Conservation (phyloP, 2,797 vertebrate species). For the Chaetodon trifasciatus region DNA sequence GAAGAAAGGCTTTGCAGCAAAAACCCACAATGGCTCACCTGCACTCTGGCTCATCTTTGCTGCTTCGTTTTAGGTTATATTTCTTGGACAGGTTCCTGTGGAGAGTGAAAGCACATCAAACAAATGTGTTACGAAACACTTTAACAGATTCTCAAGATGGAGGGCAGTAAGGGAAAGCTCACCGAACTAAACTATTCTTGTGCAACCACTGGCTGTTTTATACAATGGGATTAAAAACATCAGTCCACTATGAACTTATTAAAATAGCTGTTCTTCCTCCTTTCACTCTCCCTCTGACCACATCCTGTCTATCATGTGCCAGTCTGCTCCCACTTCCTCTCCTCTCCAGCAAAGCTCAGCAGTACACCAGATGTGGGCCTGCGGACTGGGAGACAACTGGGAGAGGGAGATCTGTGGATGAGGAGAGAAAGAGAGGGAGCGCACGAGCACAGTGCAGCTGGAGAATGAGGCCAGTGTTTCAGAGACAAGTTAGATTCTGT, state of each 20-base stretch:
- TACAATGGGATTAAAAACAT: constrained; percentile 40
- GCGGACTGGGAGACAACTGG: constrained; percentile 52
- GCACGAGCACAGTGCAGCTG: constrained; percentile 55
- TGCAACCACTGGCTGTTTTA: neutral
- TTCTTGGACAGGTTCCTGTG: constrained; percentile 92
- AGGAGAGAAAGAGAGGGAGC: constrained; percentile 31
- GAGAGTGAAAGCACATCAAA: constrained; percentile 40
- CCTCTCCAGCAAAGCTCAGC: constrained; percentile 76
- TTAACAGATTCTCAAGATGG: neutral
- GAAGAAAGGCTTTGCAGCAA: neutral
- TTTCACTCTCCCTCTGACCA: constrained; percentile 78
- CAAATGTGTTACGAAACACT: neutral
- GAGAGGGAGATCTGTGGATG: constrained; percentile 52
- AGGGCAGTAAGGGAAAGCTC: neutral
- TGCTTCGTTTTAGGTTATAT: constrained; percentile 89
- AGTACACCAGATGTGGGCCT: constrained; percentile 72
- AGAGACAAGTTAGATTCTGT: constrained; percentile 80
- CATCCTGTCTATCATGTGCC: constrained; percentile 84
- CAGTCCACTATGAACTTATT: constrained; percentile 35
- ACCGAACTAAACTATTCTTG: constrained; percentile 1
- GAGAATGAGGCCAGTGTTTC: constrained; percentile 81
- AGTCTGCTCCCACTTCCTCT: constrained; percentile 89
- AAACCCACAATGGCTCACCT: constrained; percentile 82
- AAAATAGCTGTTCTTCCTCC: constrained; percentile 69
- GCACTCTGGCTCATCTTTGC: constrained; percentile 92